Evolutionary conservation across 2,113 vertebrate species (phyloP).

Genomic region (Clupea harengus): DNA sequence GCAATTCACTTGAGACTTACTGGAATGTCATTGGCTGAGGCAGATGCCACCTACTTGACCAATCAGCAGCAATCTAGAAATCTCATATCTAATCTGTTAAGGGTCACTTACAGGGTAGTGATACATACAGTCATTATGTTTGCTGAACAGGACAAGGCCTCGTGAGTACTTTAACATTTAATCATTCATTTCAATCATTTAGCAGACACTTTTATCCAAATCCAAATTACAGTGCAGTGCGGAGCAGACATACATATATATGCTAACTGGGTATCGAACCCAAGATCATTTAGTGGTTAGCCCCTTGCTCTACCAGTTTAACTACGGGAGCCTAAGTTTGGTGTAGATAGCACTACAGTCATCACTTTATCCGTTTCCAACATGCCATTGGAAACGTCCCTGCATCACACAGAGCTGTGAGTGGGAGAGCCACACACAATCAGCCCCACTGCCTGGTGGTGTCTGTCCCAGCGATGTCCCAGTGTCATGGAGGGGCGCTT

Average conservation of each 20-base stretch:
- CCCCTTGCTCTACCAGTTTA: not conserved
- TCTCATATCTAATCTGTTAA: not conserved
- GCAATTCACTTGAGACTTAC: slow-evolving; percentile 51
- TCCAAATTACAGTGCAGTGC: not conserved
- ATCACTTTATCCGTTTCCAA: not conserved
- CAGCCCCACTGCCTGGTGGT: too few relatives aligned
- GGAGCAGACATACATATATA: not conserved
- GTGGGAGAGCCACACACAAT: too few relatives aligned
- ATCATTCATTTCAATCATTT: not conserved
- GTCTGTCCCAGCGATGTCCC: too few relatives aligned
- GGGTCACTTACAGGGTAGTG: not conserved
- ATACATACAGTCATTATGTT: not conserved
- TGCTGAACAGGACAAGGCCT: not conserved
- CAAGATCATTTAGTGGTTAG: not conserved
- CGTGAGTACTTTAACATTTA: not conserved
- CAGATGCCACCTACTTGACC: slow-evolving; percentile 40
- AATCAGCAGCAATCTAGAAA: slow-evolving; percentile 22
- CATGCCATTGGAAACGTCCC: too few relatives aligned
- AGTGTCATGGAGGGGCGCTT: too few relatives aligned
- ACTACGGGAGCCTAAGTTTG: not conserved
- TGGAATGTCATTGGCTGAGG: slow-evolving; percentile 60
- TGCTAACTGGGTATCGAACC: not conserved
- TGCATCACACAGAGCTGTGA: too few relatives aligned
- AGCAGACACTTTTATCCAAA: not conserved
- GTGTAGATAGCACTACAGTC: not conserved